Evolutionary conservation across 2,797 vertebrate species (phyloP), one percentile per base, ranked within the genome.

Genomic region (Scolopax rusticola): DNA sequence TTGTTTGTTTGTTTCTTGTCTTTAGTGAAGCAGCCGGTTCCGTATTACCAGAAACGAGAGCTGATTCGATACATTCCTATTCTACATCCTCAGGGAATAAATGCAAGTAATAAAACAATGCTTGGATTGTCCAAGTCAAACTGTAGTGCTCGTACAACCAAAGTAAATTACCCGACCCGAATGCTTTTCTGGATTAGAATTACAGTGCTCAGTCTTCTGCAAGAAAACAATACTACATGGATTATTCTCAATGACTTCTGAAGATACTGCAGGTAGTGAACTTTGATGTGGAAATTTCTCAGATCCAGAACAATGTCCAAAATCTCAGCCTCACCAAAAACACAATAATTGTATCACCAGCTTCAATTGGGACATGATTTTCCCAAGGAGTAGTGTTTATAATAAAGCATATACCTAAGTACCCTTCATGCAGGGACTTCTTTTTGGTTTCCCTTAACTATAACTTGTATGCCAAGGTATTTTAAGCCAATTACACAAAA

Each of bases 371-470:
- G 38, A 53, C 28, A 7, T 0, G 6, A 76, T 57, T 79, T 73
- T 23, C 51, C 59, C 10, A 0, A 41, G 71, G 25, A 3, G 16
- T 8, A 11, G 8, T 16, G 15, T 73, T 74, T 57, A 8, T 28
- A 53, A n/a, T 21, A 15, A 75, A 41, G 8, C 28, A 3, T 6
- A 14, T 56, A 41, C 14, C 13, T 12, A 25, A 59, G 16, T 25
- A 43, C 41, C 45, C 16, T 15, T 25, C 27, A 53, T 0, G 9
- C 0, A 48, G n/a, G 38, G 19, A 11, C 19, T 67, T 6, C 36
- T 40, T 33, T 32, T n/a, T 24, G 16, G n/a, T 54, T 43, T 47
- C 47, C 65, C 60, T 21, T 7, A 84, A 47, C 25, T 28, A 33
- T n/a, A 54, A 50, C 50, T 21, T 32, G 69, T 56, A 48, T 33